These are phyloP conservation scores for Ceuthmochares aereus DNA, from an alignment of 2,113 vertebrate species.

Conservation along the genomic window DNA sequence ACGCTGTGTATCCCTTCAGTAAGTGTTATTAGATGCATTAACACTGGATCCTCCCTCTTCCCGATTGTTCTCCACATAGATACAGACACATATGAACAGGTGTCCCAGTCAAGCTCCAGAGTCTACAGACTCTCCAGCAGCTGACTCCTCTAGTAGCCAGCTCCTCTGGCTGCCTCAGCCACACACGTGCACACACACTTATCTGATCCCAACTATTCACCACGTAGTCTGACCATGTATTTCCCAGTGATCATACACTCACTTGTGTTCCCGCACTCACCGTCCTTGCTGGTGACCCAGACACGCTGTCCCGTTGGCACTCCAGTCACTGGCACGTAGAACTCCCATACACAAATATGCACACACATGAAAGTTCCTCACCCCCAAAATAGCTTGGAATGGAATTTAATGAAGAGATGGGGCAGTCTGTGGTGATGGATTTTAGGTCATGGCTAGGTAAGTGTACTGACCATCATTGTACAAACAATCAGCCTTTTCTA, in stretches of 20 bases:
- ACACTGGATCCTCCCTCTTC: too few species aligned
- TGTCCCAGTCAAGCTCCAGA: neutral
- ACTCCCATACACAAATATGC: neutral
- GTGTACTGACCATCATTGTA: too few species aligned
- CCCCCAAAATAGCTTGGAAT: neutral
- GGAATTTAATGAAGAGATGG: neutral
- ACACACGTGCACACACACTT: too few species aligned
- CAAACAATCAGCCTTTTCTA: neutral
- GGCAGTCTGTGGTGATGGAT: neutral
- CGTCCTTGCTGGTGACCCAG: neutral
- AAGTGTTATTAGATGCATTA: fast-evolving
- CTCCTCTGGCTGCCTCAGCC: neutral
- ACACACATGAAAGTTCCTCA: neutral
- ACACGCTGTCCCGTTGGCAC: neutral
- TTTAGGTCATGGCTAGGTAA: neutral
- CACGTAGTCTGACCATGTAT: neutral
- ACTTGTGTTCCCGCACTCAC: neutral
- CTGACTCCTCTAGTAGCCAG: neutral
- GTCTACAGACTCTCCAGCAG: neutral
- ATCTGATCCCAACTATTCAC: neutral
- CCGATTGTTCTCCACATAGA: neutral
- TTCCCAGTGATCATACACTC: fast-evolving
- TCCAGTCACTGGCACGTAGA: neutral
- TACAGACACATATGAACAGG: neutral
- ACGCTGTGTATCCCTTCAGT: neutral